Conservation (phyloP, 2,113 vertebrate genomes). For the Pitta sordida region DNA sequence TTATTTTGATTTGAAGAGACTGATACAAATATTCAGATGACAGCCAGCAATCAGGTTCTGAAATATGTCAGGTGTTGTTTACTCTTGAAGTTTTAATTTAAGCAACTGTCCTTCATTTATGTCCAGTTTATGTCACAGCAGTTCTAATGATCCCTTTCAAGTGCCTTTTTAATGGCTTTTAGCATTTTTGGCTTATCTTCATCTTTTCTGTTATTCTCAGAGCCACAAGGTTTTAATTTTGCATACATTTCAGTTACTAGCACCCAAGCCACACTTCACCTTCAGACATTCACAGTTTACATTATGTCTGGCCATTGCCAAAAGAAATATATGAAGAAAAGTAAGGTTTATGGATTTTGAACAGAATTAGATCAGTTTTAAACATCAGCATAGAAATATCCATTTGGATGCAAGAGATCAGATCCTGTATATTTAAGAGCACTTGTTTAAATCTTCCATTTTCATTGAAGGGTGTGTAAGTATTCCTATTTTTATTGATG, state of each 20-base stretch:
- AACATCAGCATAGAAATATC: neutral
- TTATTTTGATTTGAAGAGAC: conserved; percentile 15
- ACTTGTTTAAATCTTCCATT: neutral
- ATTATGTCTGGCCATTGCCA: neutral
- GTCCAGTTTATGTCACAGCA: neutral
- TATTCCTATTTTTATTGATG: neutral
- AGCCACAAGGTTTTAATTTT: neutral
- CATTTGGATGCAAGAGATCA: neutral
- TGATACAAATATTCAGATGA: conserved; percentile 4
- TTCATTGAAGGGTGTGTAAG: neutral
- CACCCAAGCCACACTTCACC: neutral
- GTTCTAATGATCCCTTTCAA: neutral
- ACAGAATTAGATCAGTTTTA: neutral
- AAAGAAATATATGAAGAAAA: neutral
- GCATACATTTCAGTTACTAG: neutral
- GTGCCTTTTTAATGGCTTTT: neutral
- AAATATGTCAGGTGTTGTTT: neutral
- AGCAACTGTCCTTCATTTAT: neutral
- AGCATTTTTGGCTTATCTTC: neutral
- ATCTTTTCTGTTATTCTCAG: neutral
- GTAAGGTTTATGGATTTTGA: neutral
- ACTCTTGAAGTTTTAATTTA: neutral
- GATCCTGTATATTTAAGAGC: neutral
- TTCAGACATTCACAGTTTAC: neutral
- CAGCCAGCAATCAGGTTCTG: neutral